phyloP scores from a whole-genome alignment of 1,140 invertebrate genomes.

The Drosophila mauritiana region DNA sequence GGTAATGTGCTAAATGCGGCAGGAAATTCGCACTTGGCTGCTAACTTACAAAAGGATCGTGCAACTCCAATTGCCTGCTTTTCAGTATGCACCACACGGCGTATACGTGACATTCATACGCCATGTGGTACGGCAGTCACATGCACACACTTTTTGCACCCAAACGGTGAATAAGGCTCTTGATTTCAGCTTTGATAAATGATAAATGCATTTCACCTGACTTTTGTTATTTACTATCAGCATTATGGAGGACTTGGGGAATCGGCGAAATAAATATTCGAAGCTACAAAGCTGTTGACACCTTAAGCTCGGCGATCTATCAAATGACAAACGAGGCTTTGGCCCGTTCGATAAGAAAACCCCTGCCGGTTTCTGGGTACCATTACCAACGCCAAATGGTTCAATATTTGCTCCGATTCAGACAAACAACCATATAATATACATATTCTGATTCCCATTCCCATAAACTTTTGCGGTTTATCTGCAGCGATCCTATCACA shows the following conservation, averaged over 20 bases:
- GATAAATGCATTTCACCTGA: constrained; percentile 63
- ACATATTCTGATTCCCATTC: neutral
- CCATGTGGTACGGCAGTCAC: constrained; percentile 22
- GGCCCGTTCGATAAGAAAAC: constrained; percentile 49
- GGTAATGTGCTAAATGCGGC: constrained; percentile 33
- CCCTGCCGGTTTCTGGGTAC: neutral
- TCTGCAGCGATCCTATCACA: constrained; percentile 64
- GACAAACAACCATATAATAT: constrained; percentile 3
- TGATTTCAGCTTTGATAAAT: constrained; percentile 44
- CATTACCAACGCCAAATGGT: constrained; percentile 1
- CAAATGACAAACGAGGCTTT: constrained; percentile 58
- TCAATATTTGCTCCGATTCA: constrained; percentile 25
- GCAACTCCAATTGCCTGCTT: neutral
- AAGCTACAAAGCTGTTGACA: constrained; percentile 42
- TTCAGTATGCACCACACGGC: constrained; percentile 38
- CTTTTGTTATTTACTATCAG: constrained; percentile 58
- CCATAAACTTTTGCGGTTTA: constrained; percentile 54
- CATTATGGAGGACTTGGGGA: constrained; percentile 40
- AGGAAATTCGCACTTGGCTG: constrained; percentile 51
- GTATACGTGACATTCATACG: constrained; percentile 62
- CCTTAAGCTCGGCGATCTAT: constrained; percentile 57
- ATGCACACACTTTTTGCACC: constrained; percentile 31
- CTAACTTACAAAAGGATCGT: constrained; percentile 42
- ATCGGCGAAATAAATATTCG: constrained; percentile 36
- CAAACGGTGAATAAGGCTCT: constrained; percentile 8